These are phyloP conservation scores for Chlorodrepanis virens DNA, from an alignment of 2,113 vertebrate species.

Conservation along the genomic window DNA sequence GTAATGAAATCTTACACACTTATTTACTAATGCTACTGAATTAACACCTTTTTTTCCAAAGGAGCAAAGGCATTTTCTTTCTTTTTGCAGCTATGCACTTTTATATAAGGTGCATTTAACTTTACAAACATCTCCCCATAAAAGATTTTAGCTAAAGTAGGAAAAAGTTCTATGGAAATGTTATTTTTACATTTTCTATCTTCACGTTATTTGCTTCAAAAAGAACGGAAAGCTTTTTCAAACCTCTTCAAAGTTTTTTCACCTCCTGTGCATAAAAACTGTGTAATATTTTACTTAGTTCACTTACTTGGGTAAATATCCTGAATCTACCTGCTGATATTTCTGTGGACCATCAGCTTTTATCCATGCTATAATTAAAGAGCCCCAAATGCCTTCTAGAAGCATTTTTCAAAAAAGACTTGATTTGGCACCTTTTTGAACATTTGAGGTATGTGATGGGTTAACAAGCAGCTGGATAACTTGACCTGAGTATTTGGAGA, in stretches of 20 bases:
- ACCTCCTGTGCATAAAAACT: not conserved
- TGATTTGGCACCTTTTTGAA: not conserved
- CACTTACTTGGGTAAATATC: not conserved
- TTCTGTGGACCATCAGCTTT: not conserved
- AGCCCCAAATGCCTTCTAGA: not conserved
- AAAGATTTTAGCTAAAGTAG: not conserved
- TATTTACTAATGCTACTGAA: not conserved
- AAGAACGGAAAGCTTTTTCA: not conserved
- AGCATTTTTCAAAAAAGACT: not conserved
- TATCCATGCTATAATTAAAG: not conserved
- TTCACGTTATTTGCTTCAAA: not conserved
- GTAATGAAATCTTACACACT: not conserved
- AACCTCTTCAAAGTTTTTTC: not conserved
- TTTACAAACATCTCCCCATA: not conserved
- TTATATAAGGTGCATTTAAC: not conserved
- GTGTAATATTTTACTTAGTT: not conserved
- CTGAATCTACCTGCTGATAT: not conserved
- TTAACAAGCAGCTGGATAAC: not conserved
- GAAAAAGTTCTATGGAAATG: not conserved
- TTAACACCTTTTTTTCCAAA: not conserved
- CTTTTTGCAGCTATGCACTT: not conserved
- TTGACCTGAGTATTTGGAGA: not conserved
- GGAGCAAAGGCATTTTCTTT: not conserved
- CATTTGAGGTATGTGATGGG: not conserved
- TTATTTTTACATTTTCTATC: not conserved